These are phyloP conservation scores for Scytalopus superciliaris DNA, from an alignment of 2,113 vertebrate genomes.

Conservation along the genomic window DNA sequence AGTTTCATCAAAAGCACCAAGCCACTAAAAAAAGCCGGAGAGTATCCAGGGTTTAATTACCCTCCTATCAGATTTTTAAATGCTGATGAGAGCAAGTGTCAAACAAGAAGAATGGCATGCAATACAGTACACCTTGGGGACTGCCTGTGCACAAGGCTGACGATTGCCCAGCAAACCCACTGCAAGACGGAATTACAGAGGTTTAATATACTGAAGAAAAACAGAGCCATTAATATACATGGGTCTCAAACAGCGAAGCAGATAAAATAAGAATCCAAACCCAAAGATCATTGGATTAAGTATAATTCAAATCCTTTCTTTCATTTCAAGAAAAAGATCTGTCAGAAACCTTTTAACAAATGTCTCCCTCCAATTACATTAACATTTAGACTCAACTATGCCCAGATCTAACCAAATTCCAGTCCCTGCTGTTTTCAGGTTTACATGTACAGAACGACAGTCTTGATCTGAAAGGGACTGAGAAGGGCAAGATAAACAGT, in stretches of 20 bases:
- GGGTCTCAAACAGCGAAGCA: not conserved
- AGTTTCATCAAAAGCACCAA: slow-evolving; percentile 4
- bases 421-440: not conserved
- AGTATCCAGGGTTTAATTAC: slow-evolving; percentile 38
- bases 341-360: not conserved
- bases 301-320: not conserved
- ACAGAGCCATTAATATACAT: not conserved
- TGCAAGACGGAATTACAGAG: not conserved
- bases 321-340: not conserved
- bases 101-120: not conserved
- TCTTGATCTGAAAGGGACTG: fast-evolving
- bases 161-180: not conserved
- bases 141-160: not conserved
- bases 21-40: slow-evolving; percentile 15
- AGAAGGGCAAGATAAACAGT: not conserved
- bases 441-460: not conserved
- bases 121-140: not conserved
- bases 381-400: not conserved
- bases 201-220: not conserved
- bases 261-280: not conserved
- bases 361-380: not conserved
- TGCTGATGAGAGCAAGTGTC: slow-evolving; percentile 40
- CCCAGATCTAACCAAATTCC: not conserved
- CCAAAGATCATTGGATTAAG: not conserved
- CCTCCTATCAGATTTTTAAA: not conserved